These are phyloP conservation scores for Actinemys pallida DNA, from an alignment of 2,113 vertebrate genomes.

Conservation along the genomic window DNA sequence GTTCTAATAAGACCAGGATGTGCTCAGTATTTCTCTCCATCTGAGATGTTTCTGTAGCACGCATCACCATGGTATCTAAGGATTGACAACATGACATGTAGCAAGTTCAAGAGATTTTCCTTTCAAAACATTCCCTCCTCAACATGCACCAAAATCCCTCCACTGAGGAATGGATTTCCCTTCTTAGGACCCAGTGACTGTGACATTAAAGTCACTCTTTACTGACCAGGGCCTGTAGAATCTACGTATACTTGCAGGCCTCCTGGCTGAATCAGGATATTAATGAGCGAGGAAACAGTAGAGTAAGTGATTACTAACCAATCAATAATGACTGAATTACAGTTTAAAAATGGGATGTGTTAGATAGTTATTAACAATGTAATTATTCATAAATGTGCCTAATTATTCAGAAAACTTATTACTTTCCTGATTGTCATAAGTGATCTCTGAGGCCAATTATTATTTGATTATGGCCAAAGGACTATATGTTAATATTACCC, in stretches of 20 bases:
- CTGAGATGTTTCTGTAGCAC: neutral
- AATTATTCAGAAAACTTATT: constrained; percentile 86
- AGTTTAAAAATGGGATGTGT: constrained; percentile 81
- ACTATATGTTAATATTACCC: constrained; percentile 58
- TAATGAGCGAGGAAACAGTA: constrained; percentile 70
- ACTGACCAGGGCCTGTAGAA: neutral
- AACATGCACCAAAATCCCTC: neutral
- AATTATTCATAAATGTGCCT: constrained; percentile 87
- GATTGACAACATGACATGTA: neutral
- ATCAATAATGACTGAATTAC: constrained; percentile 79
- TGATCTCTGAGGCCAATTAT: constrained; percentile 83
- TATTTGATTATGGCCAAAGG: constrained; percentile 79
- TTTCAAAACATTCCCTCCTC: neutral
- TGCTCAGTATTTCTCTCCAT: fast-evolving
- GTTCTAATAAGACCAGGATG: neutral
- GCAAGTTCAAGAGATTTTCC: neutral
- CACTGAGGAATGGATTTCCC: neutral
- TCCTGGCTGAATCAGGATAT: constrained; percentile 48
- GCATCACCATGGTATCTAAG: neutral
- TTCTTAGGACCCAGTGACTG: neutral
- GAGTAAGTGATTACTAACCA: constrained; percentile 63
- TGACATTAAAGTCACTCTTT: neutral
- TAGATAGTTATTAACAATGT: constrained; percentile 85
- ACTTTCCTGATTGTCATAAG: constrained; percentile 82
- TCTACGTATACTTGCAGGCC: constrained; percentile 17